phyloP scores from a whole-genome alignment of 2,797 vertebrate species.

The Pantherophis vulpinus region DNA sequence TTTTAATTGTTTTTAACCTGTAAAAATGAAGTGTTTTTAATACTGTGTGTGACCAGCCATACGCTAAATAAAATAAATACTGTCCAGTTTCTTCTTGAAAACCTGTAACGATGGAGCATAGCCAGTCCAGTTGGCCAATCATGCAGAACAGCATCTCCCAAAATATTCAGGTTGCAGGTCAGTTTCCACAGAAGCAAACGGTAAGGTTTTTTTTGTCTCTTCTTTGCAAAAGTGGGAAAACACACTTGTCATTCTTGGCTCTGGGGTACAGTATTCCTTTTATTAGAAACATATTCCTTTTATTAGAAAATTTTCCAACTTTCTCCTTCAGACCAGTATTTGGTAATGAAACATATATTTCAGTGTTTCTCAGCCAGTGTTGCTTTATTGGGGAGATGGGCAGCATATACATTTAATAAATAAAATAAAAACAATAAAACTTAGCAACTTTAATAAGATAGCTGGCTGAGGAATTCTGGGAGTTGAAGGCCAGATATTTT shows the following conservation, averaged over 20 bases:
- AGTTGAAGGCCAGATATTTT: too few relatives aligned
- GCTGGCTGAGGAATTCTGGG: too few relatives aligned
- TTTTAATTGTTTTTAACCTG: too few relatives aligned
- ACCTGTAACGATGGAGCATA: neutral
- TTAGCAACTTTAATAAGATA: too few relatives aligned
- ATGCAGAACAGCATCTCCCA: neutral
- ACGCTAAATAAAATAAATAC: too few relatives aligned
- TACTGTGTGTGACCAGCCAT: too few relatives aligned
- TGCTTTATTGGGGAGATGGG: too few relatives aligned
- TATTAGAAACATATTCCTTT: neutral
- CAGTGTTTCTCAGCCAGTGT: too few relatives aligned
- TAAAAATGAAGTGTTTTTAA: too few relatives aligned
- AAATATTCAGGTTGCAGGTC: neutral
- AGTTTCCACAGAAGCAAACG: neutral
- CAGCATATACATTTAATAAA: too few relatives aligned
- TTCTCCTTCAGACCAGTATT: neutral
- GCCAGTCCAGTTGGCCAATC: neutral
- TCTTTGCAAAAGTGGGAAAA: neutral
- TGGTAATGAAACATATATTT: neutral
- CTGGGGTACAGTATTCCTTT: neutral
- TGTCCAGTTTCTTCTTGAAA: too few relatives aligned
- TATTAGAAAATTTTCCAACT: neutral
- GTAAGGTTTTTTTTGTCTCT: neutral
- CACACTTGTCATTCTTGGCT: neutral
- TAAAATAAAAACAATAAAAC: too few relatives aligned